Evolutionary conservation across 2,797 vertebrate species (phyloP).

Genomic region (Mormyrops boulengeri): DNA sequence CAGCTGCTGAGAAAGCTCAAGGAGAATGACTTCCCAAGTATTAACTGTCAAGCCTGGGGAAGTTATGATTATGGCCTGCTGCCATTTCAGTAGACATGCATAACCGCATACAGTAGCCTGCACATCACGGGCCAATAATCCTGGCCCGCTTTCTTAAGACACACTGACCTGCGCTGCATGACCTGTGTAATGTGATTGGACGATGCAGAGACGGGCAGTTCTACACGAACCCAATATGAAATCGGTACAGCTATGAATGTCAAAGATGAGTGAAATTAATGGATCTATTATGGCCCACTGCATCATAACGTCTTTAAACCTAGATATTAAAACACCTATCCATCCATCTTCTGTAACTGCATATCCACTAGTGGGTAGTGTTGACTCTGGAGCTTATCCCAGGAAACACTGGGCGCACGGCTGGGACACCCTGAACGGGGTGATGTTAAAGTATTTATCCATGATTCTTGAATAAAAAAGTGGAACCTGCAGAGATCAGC

Average conservation of each 20-base stretch:
- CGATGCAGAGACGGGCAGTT: background rate
- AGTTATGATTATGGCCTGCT: conserved; percentile 2
- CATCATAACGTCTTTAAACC: background rate
- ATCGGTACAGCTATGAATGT: background rate
- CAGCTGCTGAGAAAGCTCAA: background rate
- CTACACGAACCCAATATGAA: background rate
- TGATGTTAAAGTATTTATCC: background rate
- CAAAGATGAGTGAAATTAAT: background rate
- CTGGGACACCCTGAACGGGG: background rate
- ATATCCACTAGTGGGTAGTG: background rate
- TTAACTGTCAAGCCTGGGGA: background rate
- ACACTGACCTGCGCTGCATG: background rate
- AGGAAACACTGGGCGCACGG: background rate
- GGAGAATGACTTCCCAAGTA: background rate
- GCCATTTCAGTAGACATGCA: conserved; percentile 10
- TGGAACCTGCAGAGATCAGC: background rate
- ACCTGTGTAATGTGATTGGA: background rate
- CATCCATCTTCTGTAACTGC: background rate
- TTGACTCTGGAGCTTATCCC: background rate
- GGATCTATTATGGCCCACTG: background rate
- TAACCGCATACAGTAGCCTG: background rate
- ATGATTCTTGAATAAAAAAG: background rate
- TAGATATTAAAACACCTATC: background rate
- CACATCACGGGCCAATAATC: background rate
- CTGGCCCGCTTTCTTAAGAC: background rate